Conservation (phyloP, 30 jellyfish, hydroid and myxozoan species). For the Clytia hemisphaerica region DNA sequence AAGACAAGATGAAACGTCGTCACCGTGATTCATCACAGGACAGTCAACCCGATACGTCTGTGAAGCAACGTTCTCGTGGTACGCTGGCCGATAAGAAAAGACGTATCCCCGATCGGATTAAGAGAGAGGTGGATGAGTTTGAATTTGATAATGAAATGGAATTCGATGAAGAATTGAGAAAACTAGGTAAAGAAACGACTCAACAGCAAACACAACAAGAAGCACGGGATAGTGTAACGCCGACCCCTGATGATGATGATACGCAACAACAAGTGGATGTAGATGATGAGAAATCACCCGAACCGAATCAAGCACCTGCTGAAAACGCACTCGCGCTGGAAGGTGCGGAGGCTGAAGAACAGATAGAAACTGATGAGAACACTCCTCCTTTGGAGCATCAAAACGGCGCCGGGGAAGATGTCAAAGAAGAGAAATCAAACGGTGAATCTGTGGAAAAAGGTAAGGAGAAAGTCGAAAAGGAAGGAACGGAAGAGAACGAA, state of each 20-base stretch:
- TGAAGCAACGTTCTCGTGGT: neutral
- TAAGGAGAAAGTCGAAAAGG: neutral
- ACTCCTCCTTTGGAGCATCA: no score
- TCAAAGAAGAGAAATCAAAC: neutral
- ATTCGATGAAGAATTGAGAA: conserved; percentile 30
- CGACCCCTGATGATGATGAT: conserved; percentile 6
- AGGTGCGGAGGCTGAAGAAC: neutral
- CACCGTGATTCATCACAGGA: conserved; percentile 45
- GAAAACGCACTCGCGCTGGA: neutral
- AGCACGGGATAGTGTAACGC: neutral
- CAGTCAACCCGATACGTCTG: conserved; percentile 29
- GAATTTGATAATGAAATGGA: conserved; percentile 36
- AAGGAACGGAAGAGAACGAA: conserved; percentile 10
- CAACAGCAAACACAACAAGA: neutral
- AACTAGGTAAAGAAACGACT: neutral
- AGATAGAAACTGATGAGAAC: neutral
- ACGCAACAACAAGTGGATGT: neutral
- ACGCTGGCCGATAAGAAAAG: neutral
- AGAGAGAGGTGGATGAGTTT: conserved; percentile 35
- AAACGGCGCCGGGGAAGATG: neutral
- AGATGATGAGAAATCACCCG: neutral
- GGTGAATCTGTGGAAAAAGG: neutral
- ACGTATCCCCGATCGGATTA: conserved; percentile 24
- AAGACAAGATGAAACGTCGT: conserved; percentile 44
- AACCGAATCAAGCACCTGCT: neutral